These are phyloP conservation scores for Dipodomys stephensi DNA, from an alignment of 2,113 vertebrate species.

Conservation along the genomic window DNA sequence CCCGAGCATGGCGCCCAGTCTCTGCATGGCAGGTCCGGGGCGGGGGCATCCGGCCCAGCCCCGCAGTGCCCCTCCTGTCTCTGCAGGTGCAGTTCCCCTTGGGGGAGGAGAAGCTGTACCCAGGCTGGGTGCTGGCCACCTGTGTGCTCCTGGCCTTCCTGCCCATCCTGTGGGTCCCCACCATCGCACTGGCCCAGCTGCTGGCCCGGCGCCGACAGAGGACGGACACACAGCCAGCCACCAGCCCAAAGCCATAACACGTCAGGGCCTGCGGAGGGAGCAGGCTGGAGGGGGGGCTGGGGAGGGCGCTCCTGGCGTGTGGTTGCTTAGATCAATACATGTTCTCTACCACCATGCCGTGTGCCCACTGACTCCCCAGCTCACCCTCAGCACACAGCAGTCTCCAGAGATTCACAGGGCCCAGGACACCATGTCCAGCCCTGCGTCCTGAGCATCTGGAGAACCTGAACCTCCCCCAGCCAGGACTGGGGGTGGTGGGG, in stretches of 20 bases:
- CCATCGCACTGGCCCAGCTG: conserved; percentile 85
- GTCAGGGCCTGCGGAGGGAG: not conserved
- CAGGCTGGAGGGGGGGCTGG: not conserved
- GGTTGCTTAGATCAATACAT: not conserved
- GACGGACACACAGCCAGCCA: not conserved
- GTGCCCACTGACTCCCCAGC: not conserved
- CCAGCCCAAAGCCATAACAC: rapidly evolving
- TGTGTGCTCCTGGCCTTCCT: conserved; percentile 87
- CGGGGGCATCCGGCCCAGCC: too few species aligned
- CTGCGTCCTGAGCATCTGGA: not conserved
- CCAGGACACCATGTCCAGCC: too few species aligned
- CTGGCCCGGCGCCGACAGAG: conserved; percentile 1
- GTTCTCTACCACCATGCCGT: not conserved
- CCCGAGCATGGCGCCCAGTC: too few species aligned
- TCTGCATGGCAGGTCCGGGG: too few species aligned
- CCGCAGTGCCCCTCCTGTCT: not conserved
- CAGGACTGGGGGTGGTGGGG: too few species aligned
- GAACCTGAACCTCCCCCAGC: too few species aligned
- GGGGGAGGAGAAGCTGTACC: conserved; percentile 87
- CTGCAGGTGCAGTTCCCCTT: conserved; percentile 89
- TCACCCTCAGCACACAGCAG: too few species aligned
- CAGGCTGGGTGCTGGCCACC: conserved; percentile 89
- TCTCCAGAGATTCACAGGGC: too few species aligned
- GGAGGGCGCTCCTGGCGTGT: not conserved
- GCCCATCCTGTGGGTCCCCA: conserved; percentile 87